These are phyloP conservation scores for Hyla sarda DNA, from an alignment of 2,113 vertebrate genomes.

Conservation along the genomic window DNA sequence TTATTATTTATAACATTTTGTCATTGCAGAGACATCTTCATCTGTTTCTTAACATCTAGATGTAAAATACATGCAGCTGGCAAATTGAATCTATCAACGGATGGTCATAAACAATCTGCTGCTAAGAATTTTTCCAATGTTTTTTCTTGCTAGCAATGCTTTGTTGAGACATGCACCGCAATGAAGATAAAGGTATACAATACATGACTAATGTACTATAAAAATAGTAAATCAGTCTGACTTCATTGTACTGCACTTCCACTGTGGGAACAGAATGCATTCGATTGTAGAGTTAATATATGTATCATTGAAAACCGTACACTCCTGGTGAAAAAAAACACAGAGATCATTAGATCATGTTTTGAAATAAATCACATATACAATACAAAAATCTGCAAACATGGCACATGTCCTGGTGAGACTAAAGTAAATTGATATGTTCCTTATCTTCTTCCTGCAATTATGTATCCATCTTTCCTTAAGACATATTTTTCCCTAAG, in stretches of 20 bases:
- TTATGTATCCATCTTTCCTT: not conserved
- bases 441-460: not conserved
- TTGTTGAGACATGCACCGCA: conserved; percentile 21
- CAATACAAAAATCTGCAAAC: not conserved
- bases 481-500: not conserved
- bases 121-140: conserved; percentile 25
- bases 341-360: not conserved
- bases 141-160: conserved; percentile 19
- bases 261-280: not conserved
- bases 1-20: conserved; percentile 29
- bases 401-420: not conserved
- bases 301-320: not conserved
- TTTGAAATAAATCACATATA: not conserved
- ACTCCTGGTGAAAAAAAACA: not conserved
- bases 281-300: conserved; percentile 6
- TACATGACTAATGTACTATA: conserved; percentile 30
- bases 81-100: conserved; percentile 29
- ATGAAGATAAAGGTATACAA: conserved; percentile 12
- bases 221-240: conserved; percentile 34
- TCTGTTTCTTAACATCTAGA: conserved; percentile 28
- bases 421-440: not conserved
- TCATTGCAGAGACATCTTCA: conserved; percentile 26
- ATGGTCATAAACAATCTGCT: conserved; percentile 37
- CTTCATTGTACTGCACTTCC: not conserved
- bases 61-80: conserved; percentile 25